Evolutionary conservation across 2,113 vertebrate species (phyloP).

Genomic region (Scomber scombrus): DNA sequence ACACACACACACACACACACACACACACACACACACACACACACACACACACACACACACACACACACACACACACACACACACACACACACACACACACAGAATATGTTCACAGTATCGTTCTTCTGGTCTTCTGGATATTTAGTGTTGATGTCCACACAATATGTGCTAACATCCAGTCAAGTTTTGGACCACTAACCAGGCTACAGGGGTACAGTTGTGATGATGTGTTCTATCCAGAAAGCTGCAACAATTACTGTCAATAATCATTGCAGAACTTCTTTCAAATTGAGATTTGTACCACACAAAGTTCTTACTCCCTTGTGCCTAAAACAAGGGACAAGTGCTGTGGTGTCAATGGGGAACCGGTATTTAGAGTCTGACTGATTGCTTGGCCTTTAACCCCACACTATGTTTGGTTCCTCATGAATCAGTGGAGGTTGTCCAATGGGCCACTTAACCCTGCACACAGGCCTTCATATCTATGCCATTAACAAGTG

Average conservation of each 20-base stretch:
- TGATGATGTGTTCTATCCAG: neutral
- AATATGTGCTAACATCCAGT: too few species aligned
- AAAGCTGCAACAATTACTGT: neutral
- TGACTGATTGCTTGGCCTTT: constrained; percentile 26
- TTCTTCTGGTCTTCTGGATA: too few species aligned
- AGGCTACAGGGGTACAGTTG: neutral
- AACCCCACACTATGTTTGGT: constrained; percentile 16
- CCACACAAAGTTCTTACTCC: neutral
- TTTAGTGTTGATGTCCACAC: too few species aligned
- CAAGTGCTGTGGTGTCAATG: neutral
- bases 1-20: too few species aligned
- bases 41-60: too few species aligned
- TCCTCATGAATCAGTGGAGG: constrained; percentile 3
- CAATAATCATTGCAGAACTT: constrained; percentile 2
- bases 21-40: too few species aligned
- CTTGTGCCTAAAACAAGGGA: neutral
- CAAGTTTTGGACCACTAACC: neutral
- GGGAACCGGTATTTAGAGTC: neutral
- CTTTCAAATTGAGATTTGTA: neutral
- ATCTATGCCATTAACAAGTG: constrained; percentile 32
- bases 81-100: too few species aligned
- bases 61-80: too few species aligned
- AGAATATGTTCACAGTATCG: too few species aligned
- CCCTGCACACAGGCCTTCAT: constrained; percentile 11
- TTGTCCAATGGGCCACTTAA: constrained; percentile 26